Base-by-base conservation (phyloP, 2,113 vertebrate genomes). In the Delphinus delphis region DNA sequence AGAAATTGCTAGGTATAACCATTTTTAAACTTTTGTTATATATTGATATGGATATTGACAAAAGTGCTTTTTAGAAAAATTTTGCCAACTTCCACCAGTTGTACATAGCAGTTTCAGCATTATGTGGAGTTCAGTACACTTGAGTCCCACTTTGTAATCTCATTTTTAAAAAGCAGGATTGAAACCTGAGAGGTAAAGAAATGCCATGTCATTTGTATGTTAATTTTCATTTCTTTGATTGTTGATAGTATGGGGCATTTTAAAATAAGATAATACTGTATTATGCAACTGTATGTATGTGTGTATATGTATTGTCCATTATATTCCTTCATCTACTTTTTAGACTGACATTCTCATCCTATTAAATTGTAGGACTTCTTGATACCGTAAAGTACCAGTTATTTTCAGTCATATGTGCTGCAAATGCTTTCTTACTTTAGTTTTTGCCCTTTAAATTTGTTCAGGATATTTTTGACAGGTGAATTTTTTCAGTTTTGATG, bases 401-500 rank as follows among this genome's bases (percentile, higher is more conserved):
- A 11, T 74, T 92, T 77, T 85, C 33, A 62, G n/a, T 70, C 60
- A 77, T 44, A 7, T 53, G 58, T 77, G 26, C 62, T 79, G 13
- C 36, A 58, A 71, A 36, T 70, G 5, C 79, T 96, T 73, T 73
- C 55, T 91, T 60, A 44, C 28, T 85, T 74, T 47, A 44, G 81
- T 58, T 3, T 47, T 79, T 95, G 36, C 20, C 47, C 63, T 93
- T 96, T 53, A 67, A 65, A 67, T 91, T 53, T 60, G 5, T 83
- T 88, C 44, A 58, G 12, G 3, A 31, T 90, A 81, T 92, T 96
- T 96, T 77, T 93, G 86, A 93, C 53, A 73, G 26, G 36, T n/a
- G 41, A 55, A 31, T 84, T 55, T 55, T 21, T 93, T 93, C 17
- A 1, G 8, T 95, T 87, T 90, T 77, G 31, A 79, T 79, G 25